Base-by-base conservation (phyloP, 2,888 invertebrate species). In the Hydriomena furcata region DNA sequence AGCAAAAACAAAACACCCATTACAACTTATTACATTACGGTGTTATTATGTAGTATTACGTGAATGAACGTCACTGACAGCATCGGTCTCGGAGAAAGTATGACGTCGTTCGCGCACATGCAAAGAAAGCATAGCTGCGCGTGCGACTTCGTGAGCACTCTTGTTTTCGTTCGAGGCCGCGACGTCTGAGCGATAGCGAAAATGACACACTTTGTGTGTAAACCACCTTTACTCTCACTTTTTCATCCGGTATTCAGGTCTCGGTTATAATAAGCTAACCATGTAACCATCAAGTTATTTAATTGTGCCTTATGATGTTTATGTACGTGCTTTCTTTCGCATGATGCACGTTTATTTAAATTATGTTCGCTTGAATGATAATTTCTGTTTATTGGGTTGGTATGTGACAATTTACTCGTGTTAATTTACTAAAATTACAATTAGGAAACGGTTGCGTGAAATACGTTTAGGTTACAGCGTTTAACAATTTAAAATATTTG, bases 121-220 rank as follows among this genome's bases (percentile, higher is more conserved):
- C 81, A 76, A 87, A 88, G 88, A 89, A 87, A 88, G 89, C 81
- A 84, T 68, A 70, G 73, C 67, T 84, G 87, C 85, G 86, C 84
- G 76, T 76, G 84, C 86, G 84, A 70, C 78, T 76, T 68, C 52
- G 70, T 68, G 61, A 67, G 58, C 70, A 82, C 84, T 89, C 72
- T 89, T 88, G 79, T 80, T 88, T 89, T 89, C 85, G 78, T 73
- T 65, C 66, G 84, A 80, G 89, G 89, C 73, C 88, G 76, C 66
- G 58, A 62, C 74, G 82, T 88, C 86, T 88, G 84, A 69, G 55
- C 78, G 89, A 89, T 86, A 89, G 89, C 84, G 88, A 88, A 87
- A 89, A 85, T 77, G 84, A 79, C 88, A 85, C 74, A 83, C 85
- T 83, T 82, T 62, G 70, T 63, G 75, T 75, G 73, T 71, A 70